phyloP scores from a whole-genome alignment of 2,888 invertebrate species.

The Morpho achilles region DNA sequence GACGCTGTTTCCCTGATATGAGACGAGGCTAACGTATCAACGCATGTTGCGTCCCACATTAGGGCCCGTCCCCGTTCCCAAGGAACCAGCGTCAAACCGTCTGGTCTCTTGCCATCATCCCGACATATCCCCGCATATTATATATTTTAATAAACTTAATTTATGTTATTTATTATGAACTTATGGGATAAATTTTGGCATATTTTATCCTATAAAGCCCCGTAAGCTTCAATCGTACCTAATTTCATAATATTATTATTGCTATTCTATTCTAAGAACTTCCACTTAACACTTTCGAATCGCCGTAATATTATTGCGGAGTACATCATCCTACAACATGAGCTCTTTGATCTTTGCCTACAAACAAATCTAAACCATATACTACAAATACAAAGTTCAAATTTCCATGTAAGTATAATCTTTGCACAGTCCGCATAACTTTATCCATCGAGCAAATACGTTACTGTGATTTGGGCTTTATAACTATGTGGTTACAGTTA shows the following conservation, averaged over 20 bases:
- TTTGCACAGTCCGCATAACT: slow-evolving; percentile 45
- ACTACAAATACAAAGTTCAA: slow-evolving; percentile 36
- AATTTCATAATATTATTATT: slow-evolving; percentile 1
- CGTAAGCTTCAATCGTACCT: neutral
- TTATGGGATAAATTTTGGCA: too few species aligned
- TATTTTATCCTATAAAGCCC: too few species aligned
- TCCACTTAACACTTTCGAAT: slow-evolving; percentile 58
- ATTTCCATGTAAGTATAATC: slow-evolving; percentile 33
- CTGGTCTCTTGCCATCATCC: too few species aligned
- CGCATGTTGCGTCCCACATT: too few species aligned
- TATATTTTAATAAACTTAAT: too few species aligned
- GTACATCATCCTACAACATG: slow-evolving; percentile 52
- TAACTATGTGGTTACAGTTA: neutral
- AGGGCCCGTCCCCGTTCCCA: too few species aligned
- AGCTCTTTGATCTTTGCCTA: slow-evolving; percentile 55
- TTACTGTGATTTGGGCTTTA: slow-evolving; percentile 3
- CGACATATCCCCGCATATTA: too few species aligned
- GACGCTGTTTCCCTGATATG: too few species aligned
- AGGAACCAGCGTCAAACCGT: too few species aligned
- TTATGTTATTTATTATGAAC: too few species aligned
- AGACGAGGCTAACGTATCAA: too few species aligned
- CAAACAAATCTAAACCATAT: slow-evolving; percentile 40
- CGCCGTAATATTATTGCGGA: slow-evolving; percentile 56
- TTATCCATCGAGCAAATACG: slow-evolving; percentile 32
- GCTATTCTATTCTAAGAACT: slow-evolving; percentile 18